phyloP scores from a whole-genome alignment of 2,888 invertebrate genomes.

The Mythimna albipuncta region DNA sequence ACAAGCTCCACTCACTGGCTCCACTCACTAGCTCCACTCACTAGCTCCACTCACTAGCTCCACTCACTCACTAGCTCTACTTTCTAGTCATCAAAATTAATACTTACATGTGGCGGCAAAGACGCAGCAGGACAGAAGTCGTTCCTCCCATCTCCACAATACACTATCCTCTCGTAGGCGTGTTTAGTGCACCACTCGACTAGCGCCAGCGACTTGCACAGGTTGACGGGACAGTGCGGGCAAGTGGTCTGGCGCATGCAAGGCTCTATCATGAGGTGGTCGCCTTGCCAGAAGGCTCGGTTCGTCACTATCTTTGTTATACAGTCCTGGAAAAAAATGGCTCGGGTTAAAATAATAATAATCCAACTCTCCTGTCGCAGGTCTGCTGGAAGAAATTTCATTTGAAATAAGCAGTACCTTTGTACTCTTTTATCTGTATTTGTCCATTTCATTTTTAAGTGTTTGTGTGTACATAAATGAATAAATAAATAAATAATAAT shows the following conservation, averaged over 20 bases:
- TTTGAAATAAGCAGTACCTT: too few species aligned
- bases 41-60: background rate
- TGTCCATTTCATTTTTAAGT: too few species aligned
- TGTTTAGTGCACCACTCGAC: slow-evolving; percentile 74
- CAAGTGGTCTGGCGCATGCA: slow-evolving; percentile 82
- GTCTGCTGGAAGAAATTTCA: too few species aligned
- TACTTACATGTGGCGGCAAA: slow-evolving; percentile 77
- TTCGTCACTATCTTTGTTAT: slow-evolving; percentile 82
- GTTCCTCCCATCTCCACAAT: slow-evolving; percentile 84
- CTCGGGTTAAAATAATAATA: too few species aligned
- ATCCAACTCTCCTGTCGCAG: too few species aligned
- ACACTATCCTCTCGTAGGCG: slow-evolving; percentile 68
- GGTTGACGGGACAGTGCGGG: slow-evolving; percentile 79
- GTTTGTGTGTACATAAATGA: too few species aligned
- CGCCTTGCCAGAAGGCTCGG: slow-evolving; percentile 81
- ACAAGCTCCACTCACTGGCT: background rate
- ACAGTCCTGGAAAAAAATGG: slow-evolving; percentile 71
- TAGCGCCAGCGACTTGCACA: slow-evolving; percentile 85
- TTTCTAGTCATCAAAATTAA: background rate
- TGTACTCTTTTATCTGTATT: too few species aligned
- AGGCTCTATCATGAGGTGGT: slow-evolving; percentile 84
- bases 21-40: background rate
- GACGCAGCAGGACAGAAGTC: slow-evolving; percentile 83
- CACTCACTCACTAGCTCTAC: background rate
- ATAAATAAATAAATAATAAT: too few species aligned